A percentile compares a stretch with the other conserved stretches of the same genome.
These are phyloP conservation scores for Eupithecia subumbrata DNA, from an alignment of 2,888 invertebrate genomes.

Conservation along the genomic window DNA sequence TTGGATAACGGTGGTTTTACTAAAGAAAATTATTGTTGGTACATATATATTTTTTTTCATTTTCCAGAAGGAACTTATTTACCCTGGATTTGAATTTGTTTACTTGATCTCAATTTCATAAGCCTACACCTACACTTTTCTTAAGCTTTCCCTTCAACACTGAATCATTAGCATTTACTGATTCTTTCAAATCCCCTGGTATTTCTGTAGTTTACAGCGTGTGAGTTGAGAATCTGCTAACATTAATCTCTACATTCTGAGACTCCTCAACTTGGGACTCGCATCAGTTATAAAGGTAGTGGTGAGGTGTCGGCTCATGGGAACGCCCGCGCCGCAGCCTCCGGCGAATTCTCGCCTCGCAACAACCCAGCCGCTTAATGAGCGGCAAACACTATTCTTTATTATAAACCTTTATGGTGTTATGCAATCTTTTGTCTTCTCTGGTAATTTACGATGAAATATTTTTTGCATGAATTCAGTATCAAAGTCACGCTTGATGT, in stretches of 20 bases:
- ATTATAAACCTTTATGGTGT: constrained; percentile 5
- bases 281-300: constrained; percentile 51
- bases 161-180: not conserved
- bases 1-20: constrained; percentile 37
- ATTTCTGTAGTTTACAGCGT: not conserved
- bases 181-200: not conserved
- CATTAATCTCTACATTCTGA: not conserved
- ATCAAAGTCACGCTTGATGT: not conserved
- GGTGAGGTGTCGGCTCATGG: constrained; percentile 52
- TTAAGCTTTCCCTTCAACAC: not conserved
- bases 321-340: constrained; percentile 66
- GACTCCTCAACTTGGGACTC: not conserved
- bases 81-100: not conserved
- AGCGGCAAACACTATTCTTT: constrained; percentile 54
- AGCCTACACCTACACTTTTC: not conserved
- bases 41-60: not conserved
- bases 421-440: constrained; percentile 4
- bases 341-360: constrained; percentile 71
- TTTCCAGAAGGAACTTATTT: no score
- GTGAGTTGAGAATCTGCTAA: not conserved
- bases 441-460: not conserved
- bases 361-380: constrained; percentile 59
- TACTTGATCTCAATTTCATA: not conserved
- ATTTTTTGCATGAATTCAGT: not conserved
- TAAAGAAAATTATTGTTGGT: not conserved